Percentiles rank a stretch among this genome's conserved stretches.
Conservation (phyloP, 2,797 vertebrate genomes). For the Clamator glandarius region DNA sequence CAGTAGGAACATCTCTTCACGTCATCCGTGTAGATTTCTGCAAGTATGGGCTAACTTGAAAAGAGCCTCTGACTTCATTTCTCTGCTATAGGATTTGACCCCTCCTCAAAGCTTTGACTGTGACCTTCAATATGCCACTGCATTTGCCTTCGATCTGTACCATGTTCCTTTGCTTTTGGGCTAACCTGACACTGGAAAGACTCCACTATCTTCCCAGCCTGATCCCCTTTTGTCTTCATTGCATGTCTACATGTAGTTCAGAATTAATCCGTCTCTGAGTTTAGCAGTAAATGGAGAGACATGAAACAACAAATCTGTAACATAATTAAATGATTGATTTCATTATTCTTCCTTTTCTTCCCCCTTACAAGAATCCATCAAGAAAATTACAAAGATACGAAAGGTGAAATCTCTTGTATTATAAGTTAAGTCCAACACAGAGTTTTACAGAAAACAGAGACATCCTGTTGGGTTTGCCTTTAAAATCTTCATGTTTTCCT, state of each 20-base stretch:
- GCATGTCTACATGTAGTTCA: background rate
- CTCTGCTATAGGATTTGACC: conserved; percentile 8
- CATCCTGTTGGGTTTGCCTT: background rate
- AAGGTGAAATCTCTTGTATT: background rate
- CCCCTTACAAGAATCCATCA: background rate
- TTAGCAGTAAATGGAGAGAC: background rate
- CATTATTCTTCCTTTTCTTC: background rate
- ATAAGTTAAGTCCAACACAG: too few relatives aligned
- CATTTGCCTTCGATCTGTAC: background rate
- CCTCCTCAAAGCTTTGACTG: background rate
- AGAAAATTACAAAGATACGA: background rate
- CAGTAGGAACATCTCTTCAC: background rate
- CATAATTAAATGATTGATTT: background rate
- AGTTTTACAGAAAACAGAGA: background rate
- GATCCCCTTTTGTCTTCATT: background rate
- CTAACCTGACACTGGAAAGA: background rate
- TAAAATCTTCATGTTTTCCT: background rate
- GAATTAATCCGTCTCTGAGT: background rate
- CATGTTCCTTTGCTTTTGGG: background rate
- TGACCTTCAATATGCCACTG: background rate
- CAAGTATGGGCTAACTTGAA: background rate
- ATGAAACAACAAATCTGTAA: background rate
- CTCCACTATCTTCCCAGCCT: background rate
- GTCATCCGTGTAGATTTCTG: background rate
- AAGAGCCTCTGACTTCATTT: conserved; percentile 7